Base-by-base conservation (phyloP, 2,113 vertebrate species). In the Xiphophorus couchianus region DNA sequence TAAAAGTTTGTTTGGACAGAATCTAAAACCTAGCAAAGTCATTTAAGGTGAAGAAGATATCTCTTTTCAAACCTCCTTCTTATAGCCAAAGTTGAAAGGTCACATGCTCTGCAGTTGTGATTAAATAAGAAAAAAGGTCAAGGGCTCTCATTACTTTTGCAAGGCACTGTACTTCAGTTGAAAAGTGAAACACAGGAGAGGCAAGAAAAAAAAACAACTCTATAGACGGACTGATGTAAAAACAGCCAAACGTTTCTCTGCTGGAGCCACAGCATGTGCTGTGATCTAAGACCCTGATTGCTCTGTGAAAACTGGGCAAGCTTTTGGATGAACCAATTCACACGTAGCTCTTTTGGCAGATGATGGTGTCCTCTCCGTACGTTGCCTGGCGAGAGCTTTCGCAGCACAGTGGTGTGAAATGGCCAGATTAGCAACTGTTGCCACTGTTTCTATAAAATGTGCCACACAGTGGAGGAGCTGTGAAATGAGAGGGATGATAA, bases 391-490 rank as follows among this genome's bases (percentile, higher is more conserved):
- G 76, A 80, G 78, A 76, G 71, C 65, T 67, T 39, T 58, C 78
- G 65, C 74, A 68, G 72, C 39, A 66, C 5, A 48, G 15, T n/a
- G 77, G 62, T 86, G 76, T 81, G 72, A 81, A 84, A 78, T 42
- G 66, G 81, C 74, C 76, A 76, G 74, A 83, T 84, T 78, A 88
- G 76, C 69, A 74, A 62, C 71, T 72, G n/a, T 30, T 67, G 69
- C 75, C 29, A 71, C 73, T 12, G 54, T 70, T 71, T 82, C 35
- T 42, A 63, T 81, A 44, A 61, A 54, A 17, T 42, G 51, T 63
- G 78, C 27, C 8, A 33, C 58, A 74, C 27, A 39, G 19, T 6
- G 69, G 39, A 73, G 51, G 67, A 69, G 71, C 54, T 82, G 67
- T 2, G 31, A 70, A 69, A 68, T 51, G n/a, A 71, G 14, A 75